These are phyloP conservation scores for Cryptoblepharus egeriae DNA, from an alignment of 2,797 vertebrate species.

Conservation along the genomic window DNA sequence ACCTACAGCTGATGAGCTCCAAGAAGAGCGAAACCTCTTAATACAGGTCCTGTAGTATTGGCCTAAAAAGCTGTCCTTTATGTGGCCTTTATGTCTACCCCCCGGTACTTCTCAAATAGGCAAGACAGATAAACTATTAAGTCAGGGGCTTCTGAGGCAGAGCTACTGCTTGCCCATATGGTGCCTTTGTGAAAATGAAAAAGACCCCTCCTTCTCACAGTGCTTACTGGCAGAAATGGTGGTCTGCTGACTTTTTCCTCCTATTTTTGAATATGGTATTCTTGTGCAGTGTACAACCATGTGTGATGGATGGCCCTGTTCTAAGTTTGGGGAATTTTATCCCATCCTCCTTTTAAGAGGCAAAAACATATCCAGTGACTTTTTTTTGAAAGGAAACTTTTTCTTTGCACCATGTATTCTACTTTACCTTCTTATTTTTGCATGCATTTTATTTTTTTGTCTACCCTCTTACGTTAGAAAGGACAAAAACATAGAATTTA, in stretches of 20 bases:
- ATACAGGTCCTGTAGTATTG: conserved; percentile 74
- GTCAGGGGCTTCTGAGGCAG: fast-evolving
- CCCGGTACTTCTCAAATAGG: fast-evolving
- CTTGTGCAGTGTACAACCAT: too few species aligned
- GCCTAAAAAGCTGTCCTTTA: conserved; percentile 21
- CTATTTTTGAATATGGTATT: too few species aligned
- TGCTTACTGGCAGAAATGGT: not conserved
- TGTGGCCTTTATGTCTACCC: not conserved
- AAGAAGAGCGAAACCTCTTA: conserved; percentile 74
- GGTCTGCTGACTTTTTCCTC: too few species aligned
- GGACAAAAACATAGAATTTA: not conserved
- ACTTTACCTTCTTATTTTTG: not conserved
- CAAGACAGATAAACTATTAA: fast-evolving
- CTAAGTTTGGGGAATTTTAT: not conserved
- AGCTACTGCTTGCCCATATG: too few species aligned
- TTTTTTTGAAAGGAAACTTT: not conserved
- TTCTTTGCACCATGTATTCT: not conserved
- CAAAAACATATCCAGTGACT: not conserved
- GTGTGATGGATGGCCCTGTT: too few species aligned
- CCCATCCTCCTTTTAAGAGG: not conserved
- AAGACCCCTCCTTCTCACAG: too few species aligned
- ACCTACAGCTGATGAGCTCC: conserved; percentile 77
- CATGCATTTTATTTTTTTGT: not conserved
- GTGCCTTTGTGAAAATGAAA: too few species aligned
- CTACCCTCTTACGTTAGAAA: not conserved